These are phyloP conservation scores for Charaxes varanes DNA, from an alignment of 1,140 invertebrate genomes.

Conservation along the genomic window DNA sequence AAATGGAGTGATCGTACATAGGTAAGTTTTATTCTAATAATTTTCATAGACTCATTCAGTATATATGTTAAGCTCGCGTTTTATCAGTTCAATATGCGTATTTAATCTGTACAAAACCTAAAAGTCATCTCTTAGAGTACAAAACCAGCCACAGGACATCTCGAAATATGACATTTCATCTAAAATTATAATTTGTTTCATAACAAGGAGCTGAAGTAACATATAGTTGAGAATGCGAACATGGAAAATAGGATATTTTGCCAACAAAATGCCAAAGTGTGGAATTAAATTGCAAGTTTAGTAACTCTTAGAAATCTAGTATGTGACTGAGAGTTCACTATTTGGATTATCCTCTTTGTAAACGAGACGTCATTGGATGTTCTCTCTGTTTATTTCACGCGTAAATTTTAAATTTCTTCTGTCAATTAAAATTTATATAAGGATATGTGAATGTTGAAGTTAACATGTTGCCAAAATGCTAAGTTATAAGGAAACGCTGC, in stretches of 20 bases:
- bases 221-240: slow-evolving; percentile 8
- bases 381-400: slow-evolving; percentile 1
- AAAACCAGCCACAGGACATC: no score
- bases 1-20: no score
- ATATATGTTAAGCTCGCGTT: no score
- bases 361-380: not conserved
- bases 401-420: slow-evolving; percentile 36
- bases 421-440: slow-evolving; percentile 62
- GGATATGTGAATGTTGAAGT: slow-evolving; percentile 49
- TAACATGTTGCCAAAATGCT: slow-evolving; percentile 68
- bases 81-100: no score
- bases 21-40: no score
- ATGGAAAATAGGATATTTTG: slow-evolving; percentile 19
- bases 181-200: slow-evolving; percentile 3
- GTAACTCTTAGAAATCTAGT: slow-evolving; percentile 6
- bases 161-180: slow-evolving; percentile 2
- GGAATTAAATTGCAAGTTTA: slow-evolving; percentile 13
- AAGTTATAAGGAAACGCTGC: slow-evolving; percentile 50
- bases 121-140: no score
- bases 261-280: slow-evolving; percentile 25
- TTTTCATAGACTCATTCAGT: no score
- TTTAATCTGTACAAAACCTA: no score
- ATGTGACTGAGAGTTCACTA: slow-evolving; percentile 9
- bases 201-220: not conserved
- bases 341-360: slow-evolving; percentile 8